Percentiles rank a stretch among this genome's conserved stretches.
These are phyloP conservation scores for Achroia grisella DNA, from an alignment of 1,140 invertebrate species.

Conservation along the genomic window DNA sequence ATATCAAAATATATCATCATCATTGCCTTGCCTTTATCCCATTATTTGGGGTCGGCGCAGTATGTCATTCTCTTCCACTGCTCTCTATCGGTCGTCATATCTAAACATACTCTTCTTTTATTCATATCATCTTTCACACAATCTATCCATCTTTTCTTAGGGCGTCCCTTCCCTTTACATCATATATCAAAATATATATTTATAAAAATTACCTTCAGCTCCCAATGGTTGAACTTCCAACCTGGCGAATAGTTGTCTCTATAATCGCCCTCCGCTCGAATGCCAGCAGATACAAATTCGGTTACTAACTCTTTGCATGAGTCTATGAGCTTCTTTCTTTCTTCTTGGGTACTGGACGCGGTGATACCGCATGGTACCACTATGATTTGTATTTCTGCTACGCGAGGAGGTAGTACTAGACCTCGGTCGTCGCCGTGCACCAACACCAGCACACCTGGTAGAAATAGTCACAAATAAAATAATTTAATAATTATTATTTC, in stretches of 20 bases:
- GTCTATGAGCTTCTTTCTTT: constrained; percentile 79
- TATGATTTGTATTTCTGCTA: constrained; percentile 89
- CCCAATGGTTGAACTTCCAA: constrained; percentile 99
- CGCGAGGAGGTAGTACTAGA: constrained; percentile 94
- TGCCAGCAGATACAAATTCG: constrained; percentile 72
- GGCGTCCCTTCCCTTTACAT: no score
- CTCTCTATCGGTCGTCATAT: no score
- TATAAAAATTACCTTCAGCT: constrained; percentile 94
- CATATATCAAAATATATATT: no score
- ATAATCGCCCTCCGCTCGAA: constrained; percentile 89
- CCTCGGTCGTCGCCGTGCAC: constrained; percentile 98
- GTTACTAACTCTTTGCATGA: constrained; percentile 84
- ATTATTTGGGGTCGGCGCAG: no score
- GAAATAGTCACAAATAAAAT: not conserved
- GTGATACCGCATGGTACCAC: constrained; percentile 98
- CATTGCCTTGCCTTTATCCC: no score
- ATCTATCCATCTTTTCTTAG: no score
- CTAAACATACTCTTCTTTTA: no score
- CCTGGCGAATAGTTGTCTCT: constrained; percentile 98
- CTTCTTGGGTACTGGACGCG: constrained; percentile 81
- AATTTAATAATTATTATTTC: no score
- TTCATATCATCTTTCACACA: no score
- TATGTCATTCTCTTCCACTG: no score
- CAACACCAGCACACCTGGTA: constrained; percentile 92
- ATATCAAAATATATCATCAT: no score